phyloP scores from a whole-genome alignment of 2,797 vertebrate species.

The Sitta carolinensis region DNA sequence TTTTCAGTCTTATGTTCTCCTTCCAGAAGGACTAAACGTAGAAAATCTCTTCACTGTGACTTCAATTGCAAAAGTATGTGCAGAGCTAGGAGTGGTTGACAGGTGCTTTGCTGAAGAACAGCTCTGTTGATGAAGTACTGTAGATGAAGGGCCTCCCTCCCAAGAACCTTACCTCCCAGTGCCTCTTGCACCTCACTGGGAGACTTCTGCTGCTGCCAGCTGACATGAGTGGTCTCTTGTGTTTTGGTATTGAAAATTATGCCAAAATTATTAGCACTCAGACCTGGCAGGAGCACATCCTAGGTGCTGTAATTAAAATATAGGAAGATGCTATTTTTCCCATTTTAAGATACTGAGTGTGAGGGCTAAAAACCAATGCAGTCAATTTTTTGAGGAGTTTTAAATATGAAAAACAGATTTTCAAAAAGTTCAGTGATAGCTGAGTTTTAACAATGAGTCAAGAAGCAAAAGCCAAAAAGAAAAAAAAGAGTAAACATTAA shows the following conservation, averaged over 20 bases:
- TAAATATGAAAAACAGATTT: neutral
- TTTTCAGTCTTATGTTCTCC: neutral
- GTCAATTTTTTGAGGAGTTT: neutral
- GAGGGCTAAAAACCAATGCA: neutral
- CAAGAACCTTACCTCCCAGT: rapidly evolving
- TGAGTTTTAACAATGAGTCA: neutral
- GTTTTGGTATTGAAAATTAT: neutral
- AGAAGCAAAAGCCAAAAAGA: neutral
- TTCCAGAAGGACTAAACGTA: neutral
- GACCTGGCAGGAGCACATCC: neutral
- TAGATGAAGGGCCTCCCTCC: neutral
- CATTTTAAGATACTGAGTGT: neutral
- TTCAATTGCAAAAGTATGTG: neutral
- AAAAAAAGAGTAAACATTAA: neutral
- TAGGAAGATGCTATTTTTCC: neutral
- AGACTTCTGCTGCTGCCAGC: neutral
- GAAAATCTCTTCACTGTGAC: neutral
- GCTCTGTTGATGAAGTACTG: neutral
- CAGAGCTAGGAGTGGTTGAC: neutral
- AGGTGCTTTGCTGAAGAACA: neutral
- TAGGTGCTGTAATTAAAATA: neutral
- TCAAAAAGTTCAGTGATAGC: neutral
- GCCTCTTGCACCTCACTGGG: neutral
- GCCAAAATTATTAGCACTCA: neutral
- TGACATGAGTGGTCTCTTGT: neutral